Percentiles rank a stretch among this genome's conserved stretches.
Conservation (phyloP, 2,797 vertebrate genomes). For the Melanotaenia trifasciata region DNA sequence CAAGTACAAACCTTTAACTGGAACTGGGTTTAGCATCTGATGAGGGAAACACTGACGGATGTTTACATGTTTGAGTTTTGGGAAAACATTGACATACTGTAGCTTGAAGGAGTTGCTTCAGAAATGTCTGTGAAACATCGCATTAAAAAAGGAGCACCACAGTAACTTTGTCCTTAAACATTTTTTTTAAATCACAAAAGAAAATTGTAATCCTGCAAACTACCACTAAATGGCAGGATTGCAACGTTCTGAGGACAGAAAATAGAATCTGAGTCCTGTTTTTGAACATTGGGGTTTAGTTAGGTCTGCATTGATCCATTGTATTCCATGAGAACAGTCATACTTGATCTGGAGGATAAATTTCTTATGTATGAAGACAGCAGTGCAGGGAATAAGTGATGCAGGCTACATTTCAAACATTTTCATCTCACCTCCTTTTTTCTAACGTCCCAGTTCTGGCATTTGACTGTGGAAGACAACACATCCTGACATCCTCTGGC, state of each 20-base stretch:
- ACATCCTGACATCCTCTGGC: neutral
- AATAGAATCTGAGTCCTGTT: neutral
- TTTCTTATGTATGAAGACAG: neutral
- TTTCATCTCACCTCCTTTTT: neutral
- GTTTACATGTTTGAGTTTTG: neutral
- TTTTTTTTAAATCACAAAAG: neutral
- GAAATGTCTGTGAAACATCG: no score
- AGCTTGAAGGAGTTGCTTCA: neutral
- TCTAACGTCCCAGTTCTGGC: constrained; percentile 3
- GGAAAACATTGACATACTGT: neutral
- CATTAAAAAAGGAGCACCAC: neutral
- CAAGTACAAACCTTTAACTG: no score
- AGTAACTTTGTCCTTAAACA: neutral
- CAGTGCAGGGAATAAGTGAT: neutral
- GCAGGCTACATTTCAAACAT: neutral
- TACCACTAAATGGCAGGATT: constrained; percentile 53
- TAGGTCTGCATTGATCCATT: neutral
- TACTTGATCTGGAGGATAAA: neutral
- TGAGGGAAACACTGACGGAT: neutral
- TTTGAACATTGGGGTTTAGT: neutral
- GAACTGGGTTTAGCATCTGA: neutral
- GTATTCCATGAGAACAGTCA: neutral
- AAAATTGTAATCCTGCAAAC: constrained; percentile 28
- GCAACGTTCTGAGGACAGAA: neutral
- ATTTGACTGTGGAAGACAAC: neutral